Evolutionary conservation across 2,113 vertebrate species (phyloP).

Genomic region (Tragelaphus buxtoni): DNA sequence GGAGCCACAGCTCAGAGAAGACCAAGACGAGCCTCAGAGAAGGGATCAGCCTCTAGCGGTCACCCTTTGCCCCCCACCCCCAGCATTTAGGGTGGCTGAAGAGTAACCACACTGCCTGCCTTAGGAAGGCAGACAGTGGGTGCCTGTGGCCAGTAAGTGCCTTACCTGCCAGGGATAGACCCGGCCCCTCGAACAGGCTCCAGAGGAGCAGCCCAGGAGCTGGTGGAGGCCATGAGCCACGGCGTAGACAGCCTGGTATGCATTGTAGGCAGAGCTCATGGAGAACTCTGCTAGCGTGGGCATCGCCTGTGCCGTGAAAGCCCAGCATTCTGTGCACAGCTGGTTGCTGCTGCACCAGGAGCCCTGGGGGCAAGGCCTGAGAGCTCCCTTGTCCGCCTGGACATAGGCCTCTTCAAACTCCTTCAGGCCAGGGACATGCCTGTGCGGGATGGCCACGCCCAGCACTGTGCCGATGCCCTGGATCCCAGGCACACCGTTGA

Average conservation of each 20-base stretch:
- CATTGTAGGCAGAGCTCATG: constrained; percentile 73
- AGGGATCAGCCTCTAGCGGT: not conserved
- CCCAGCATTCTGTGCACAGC: constrained; percentile 70
- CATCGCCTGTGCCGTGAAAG: not conserved
- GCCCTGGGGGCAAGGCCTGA: fast-evolving
- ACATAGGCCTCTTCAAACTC: constrained; percentile 68
- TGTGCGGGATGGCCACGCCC: constrained; percentile 78
- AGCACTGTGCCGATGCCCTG: constrained; percentile 79
- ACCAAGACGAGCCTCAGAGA: not conserved
- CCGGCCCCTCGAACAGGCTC: constrained; percentile 70
- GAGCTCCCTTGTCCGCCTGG: fast-evolving
- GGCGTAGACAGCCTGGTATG: constrained; percentile 82
- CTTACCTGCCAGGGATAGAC: constrained; percentile 86
- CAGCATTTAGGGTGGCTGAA: no score
- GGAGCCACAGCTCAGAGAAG: not conserved
- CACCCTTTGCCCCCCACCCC: not conserved
- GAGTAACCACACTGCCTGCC: not conserved
- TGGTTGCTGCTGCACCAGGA: constrained; percentile 73
- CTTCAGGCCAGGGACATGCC: constrained; percentile 68
- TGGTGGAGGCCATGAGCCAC: constrained; percentile 85
- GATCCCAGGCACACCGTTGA: constrained; percentile 77
- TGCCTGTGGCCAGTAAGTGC: not conserved
- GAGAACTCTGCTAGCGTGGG: not conserved
- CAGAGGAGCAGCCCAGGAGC: constrained; percentile 78
- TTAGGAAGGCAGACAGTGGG: not conserved